These are phyloP conservation scores for Fratercula arctica DNA, from an alignment of 2,797 vertebrate species.

Conservation along the genomic window DNA sequence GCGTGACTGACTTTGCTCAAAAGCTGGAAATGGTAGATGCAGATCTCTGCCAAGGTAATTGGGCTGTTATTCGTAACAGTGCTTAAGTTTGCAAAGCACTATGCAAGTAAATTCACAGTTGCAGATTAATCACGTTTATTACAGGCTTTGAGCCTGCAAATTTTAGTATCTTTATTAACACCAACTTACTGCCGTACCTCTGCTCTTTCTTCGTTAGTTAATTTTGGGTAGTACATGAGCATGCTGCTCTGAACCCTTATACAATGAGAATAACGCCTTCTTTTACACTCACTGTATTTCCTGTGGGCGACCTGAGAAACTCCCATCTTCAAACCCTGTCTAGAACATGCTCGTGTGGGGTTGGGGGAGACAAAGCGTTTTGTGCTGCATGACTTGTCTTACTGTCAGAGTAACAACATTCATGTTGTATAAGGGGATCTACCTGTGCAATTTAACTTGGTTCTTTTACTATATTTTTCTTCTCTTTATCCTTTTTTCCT, in stretches of 20 bases:
- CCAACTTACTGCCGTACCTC: slow-evolving; percentile 48
- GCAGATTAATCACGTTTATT: neutral
- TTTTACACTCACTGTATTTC: neutral
- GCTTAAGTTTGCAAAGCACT: neutral
- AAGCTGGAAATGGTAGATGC: neutral
- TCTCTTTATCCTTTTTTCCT: slow-evolving; percentile 76
- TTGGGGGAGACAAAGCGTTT: neutral
- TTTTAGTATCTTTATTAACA: slow-evolving; percentile 29
- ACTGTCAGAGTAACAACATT: slow-evolving; percentile 47
- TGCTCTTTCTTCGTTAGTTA: slow-evolving; percentile 57
- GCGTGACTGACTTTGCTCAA: neutral
- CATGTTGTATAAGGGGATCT: slow-evolving; percentile 81
- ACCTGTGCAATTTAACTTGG: slow-evolving; percentile 76
- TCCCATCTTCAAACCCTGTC: slow-evolving; percentile 12
- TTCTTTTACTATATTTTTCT: slow-evolving; percentile 84
- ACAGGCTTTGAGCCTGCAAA: slow-evolving; percentile 38
- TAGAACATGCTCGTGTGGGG: neutral
- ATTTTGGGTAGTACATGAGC: slow-evolving; percentile 67
- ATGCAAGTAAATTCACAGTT: neutral
- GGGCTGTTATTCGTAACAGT: neutral
- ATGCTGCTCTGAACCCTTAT: slow-evolving; percentile 81
- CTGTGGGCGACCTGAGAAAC: neutral
- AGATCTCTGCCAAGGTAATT: neutral
- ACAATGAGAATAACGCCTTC: slow-evolving; percentile 74
- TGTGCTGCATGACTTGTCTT: slow-evolving; percentile 51